phyloP scores from a whole-genome alignment of 92 coral and sea anemone genomes.

The Meandrina meandrites region DNA sequence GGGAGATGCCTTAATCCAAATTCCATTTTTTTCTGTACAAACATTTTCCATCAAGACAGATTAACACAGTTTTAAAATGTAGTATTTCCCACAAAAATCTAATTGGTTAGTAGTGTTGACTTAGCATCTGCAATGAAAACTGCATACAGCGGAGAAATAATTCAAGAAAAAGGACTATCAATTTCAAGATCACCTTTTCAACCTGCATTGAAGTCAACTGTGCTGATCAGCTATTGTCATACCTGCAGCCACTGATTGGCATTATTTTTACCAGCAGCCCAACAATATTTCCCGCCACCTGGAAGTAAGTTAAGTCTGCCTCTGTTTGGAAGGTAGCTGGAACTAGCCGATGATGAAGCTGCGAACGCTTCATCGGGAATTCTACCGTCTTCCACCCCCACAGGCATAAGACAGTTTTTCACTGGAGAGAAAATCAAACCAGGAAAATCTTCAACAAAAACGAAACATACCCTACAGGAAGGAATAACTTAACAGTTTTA shows the following conservation, averaged over 20 bases:
- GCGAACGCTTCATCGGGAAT: constrained; percentile 29
- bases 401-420: constrained; percentile 8
- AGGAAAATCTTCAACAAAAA: not conserved
- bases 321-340: constrained; percentile 29
- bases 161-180: not conserved
- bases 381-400: constrained; percentile 39
- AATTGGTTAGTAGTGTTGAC: too few species aligned
- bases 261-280: constrained; percentile 30
- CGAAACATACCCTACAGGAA: too few species aligned
- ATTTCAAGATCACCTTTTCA: not conserved
- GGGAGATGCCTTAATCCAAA: not conserved
- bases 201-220: not conserved
- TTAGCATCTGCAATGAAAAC: too few species aligned
- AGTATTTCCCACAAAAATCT: too few species aligned
- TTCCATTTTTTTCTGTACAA: not conserved
- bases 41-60: too few species aligned
- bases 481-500: too few species aligned
- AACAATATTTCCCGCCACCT: constrained; percentile 29
- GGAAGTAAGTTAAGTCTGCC: constrained; percentile 21
- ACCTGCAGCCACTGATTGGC: constrained; percentile 38
- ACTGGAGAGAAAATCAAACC: not conserved
- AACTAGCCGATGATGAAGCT: not conserved
- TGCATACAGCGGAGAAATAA: not conserved
- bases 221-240: too few species aligned
- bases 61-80: too few species aligned